Evolutionary conservation across 2,888 invertebrate species (phyloP).

Genomic region (Coenonympha glycerion): DNA sequence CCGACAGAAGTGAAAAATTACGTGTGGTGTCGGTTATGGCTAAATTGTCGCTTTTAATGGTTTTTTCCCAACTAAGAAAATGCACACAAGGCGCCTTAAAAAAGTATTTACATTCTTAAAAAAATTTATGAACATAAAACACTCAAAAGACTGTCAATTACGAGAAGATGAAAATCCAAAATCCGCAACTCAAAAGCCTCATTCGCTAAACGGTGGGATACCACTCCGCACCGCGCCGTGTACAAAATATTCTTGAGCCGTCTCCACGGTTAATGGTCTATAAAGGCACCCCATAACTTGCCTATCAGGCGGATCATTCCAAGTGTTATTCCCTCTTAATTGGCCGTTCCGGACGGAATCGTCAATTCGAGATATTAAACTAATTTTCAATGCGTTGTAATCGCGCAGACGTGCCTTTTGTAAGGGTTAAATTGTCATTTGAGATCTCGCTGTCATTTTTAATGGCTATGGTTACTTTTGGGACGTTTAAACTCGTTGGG

Average conservation of each 20-base stretch:
- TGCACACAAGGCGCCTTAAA: too few species aligned
- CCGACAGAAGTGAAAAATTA: too few species aligned
- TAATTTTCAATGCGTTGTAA: conserved; percentile 74
- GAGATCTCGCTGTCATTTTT: conserved; percentile 29
- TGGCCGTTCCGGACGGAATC: conserved; percentile 72
- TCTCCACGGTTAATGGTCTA: conserved; percentile 57
- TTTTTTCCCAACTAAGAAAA: too few species aligned
- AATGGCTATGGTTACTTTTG: conserved; percentile 17
- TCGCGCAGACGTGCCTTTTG: conserved; percentile 58
- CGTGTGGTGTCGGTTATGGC: too few species aligned
- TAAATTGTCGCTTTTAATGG: too few species aligned
- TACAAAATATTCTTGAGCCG: conserved; percentile 28
- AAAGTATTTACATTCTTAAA: too few species aligned
- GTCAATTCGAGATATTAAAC: conserved; percentile 75
- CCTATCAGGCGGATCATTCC: conserved; percentile 67
- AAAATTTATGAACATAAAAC: too few species aligned
- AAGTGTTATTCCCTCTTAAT: conserved; percentile 73
- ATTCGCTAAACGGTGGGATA: conserved; percentile 18
- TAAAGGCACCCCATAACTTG: conserved; percentile 73
- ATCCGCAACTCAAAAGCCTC: conserved; percentile 10
- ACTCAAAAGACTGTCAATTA: too few species aligned
- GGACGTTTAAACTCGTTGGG: not conserved
- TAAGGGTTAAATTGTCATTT: conserved; percentile 42
- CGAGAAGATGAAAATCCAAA: not conserved
- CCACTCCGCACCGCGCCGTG: conserved; percentile 16